Base-by-base conservation (phyloP, 2,888 invertebrate genomes). In the Peribatodes rhomboidaria region DNA sequence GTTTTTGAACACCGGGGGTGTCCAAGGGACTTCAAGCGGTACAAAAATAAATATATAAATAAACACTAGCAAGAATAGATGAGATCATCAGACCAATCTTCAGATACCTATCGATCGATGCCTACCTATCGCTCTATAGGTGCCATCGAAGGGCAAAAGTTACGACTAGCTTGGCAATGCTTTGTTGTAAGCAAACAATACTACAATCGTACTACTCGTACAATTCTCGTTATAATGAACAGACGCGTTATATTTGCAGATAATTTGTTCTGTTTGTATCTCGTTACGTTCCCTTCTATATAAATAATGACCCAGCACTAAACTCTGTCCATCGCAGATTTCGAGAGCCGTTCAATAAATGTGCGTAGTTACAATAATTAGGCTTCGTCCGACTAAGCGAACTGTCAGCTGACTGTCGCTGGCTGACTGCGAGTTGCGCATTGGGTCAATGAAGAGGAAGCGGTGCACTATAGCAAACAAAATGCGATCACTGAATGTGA, bases 201-300 rank as follows among this genome's bases (percentile, higher is more conserved):
- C 42, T 39, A 47, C 44, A 63, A 52, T 52, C 54, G 55, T 22
- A 68, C 16, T 50, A 46, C n/a, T n/a, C n/a, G n/a, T n/a, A n/a
- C 20, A 46, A 44, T 58, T 44, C 54, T 62, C 50, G 64, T 61
- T 65, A 65, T 59, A 57, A 60, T 52, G 41, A 47, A 46, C 55
- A 47, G 22, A n/a, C 27, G 20, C 58, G 49, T 61, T 58, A 65
- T 71, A 68, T 71, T 68, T 71, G 62, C 67, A 55, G 61, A 70
- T 72, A 69, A 72, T 73, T 72, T 71, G 61, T 60, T 54, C 39
- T 70, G 70, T 75, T 74, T 74, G 69, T 70, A 58, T 71, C 61
- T 72, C 71, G 67, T 74, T 73, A 74, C 52, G 33, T 46, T 42
- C 47, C 47, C 42, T 10, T 55, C 55, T 59, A 55, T 54, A 61